phyloP scores from a whole-genome alignment of 2,888 invertebrate species.

The Suillia variegata region DNA sequence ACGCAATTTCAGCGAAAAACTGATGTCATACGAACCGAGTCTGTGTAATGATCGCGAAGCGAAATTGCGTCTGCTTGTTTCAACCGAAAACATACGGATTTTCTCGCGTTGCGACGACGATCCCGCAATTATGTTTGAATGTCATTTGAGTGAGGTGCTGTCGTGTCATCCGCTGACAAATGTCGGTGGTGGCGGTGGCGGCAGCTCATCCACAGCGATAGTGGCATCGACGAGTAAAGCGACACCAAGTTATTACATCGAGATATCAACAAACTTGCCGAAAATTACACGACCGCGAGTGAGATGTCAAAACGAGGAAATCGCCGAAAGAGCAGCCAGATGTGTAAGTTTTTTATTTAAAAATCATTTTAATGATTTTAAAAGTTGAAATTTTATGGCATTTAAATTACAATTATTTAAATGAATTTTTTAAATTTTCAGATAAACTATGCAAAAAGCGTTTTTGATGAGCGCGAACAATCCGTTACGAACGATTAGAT shows the following conservation, averaged over 20 bases:
- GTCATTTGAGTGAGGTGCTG: slow-evolving; percentile 58
- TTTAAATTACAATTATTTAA: background rate
- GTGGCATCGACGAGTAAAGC: slow-evolving; percentile 39
- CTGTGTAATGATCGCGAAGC: slow-evolving; percentile 77
- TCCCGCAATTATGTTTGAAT: slow-evolving; percentile 56
- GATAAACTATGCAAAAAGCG: slow-evolving; percentile 86
- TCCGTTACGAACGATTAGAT: slow-evolving; percentile 9
- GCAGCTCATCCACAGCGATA: no score
- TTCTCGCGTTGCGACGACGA: slow-evolving; percentile 57
- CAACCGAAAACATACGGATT: slow-evolving; percentile 58
- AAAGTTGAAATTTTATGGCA: background rate
- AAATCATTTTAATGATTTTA: no score
- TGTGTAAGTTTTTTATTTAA: slow-evolving; percentile 51
- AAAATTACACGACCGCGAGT: slow-evolving; percentile 72
- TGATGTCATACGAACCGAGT: slow-evolving; percentile 82
- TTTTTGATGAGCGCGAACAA: slow-evolving; percentile 80
- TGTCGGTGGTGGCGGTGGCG: slow-evolving; percentile 31
- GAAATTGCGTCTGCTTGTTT: slow-evolving; percentile 55
- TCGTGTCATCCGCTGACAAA: slow-evolving; percentile 59
- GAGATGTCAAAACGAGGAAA: slow-evolving; percentile 72
- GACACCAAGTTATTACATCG: slow-evolving; percentile 52
- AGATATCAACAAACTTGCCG: slow-evolving; percentile 60
- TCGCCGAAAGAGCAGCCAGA: slow-evolving; percentile 64
- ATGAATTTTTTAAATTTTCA: slow-evolving; percentile 69
- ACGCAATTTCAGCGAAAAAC: slow-evolving; percentile 75